Evolutionary conservation across 2,888 invertebrate genomes (phyloP), one percentile per base, ranked within the genome.

Genomic region (Craniophora ligustri): DNA sequence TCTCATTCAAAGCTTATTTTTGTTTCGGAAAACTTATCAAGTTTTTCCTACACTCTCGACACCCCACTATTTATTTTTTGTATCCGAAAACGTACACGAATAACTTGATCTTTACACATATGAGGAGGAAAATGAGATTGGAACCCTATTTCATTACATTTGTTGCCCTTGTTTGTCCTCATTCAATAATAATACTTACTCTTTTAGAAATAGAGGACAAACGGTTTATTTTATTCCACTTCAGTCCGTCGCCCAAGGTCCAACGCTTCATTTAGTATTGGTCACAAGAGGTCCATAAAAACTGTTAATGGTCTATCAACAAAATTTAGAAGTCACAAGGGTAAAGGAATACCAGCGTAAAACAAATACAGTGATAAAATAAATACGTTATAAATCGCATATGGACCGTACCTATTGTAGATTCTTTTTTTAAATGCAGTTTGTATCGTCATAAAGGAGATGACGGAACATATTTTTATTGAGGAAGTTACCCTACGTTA

Each of bases 401-500:
- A 32, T 46, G 19, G 8, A 5, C 14, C 34, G n/a, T 13, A 14
- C 32, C 32, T 18, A 60, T 28, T 16, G 47, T 54, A 26, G 26
- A n/a, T 54, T 42, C 11, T 32, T 35, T 23, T 45, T 31, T 38
- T 41, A 35, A 30, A 53, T 45, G 48, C 65, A 63, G 63, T 73
- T 68, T 73, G 71, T 72, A 67, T 72, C 67, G 64, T 40, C 44
- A 71, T 53, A 39, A 50, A 74, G 64, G 67, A 72, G 75, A 79
- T 78, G 81, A 81, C 81, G 84, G 81, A 78, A 82, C 82, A 88
- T 89, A 82, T 88, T 88, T 92, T 92, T 92, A 92, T 91, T 88
- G 91, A 90, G 92, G 92, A 92, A 91, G 91, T 88, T 80, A 79
- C 81, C 85, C 78, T 87, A 77, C 89, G 87, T 91, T 89, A 91